Base-by-base conservation (phyloP, 2,113 vertebrate genomes). In the Salvelinus namaycush region DNA sequence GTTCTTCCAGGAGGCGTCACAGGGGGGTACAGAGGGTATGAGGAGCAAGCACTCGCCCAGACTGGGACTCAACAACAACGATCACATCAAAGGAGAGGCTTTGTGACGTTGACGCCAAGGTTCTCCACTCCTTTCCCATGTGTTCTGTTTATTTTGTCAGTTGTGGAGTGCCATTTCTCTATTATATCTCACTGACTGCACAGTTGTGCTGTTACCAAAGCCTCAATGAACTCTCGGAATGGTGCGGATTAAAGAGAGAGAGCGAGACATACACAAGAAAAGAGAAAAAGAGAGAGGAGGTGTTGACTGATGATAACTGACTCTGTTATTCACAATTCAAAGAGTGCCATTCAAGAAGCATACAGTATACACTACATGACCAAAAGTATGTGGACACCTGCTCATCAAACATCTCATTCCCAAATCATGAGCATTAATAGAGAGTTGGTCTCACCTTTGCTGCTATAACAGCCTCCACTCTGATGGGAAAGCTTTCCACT, bases 1-100 rank as follows among this genome's bases (percentile, higher is more conserved):
- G 76, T 93, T 95, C 77, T 90, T 93, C 81, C 93, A 92, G 81
- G 91, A 93, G 13, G 89, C 88, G 13, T 94, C 94, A 24, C 93
- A 88, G 78, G 89, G 84, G 12, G 93, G 92, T 65, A 92, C 87
- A 0, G 89, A 93, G 60, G 89, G 74, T 14, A 82, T 76, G 79
- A 92, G 88, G 81, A 93, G 91, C 87, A 94, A 88, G 69, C 90
- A 88, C 54, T 92, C 91, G 34, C 94, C 93, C 54, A 90, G 78
- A 79, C 82, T 89, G 60, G 90, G 78, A 80, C 82, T 89, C 81
- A 93, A 90, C 54, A 92, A 93, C 82, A 93, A 92, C 31, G 86
- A 93, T 67, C 89, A 92, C 34, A 68, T 87, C 66, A 91, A 91
- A 83, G 89, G 86, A 1, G 85, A 91, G 0, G 86, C 84, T 0